phyloP scores from a whole-genome alignment of 2,797 vertebrate species.

The Chaunax sp. region DNA sequence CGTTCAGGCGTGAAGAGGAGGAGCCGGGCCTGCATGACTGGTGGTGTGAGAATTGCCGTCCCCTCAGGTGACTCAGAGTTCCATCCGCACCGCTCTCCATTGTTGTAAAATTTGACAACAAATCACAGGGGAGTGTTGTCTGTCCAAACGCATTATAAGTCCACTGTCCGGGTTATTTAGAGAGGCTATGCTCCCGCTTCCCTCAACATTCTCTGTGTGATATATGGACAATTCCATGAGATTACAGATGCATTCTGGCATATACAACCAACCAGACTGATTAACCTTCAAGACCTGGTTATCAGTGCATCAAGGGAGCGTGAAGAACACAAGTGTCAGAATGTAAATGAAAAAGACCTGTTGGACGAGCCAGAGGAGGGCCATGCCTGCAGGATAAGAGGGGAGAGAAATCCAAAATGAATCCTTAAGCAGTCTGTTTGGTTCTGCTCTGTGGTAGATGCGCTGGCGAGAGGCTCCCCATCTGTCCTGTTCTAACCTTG shows the following conservation, averaged over 20 bases:
- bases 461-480: conserved; percentile 67
- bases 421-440: conserved; percentile 70
- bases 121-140: conserved; percentile 73
- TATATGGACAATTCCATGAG: conserved; percentile 69
- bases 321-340: conserved; percentile 72
- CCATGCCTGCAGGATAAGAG: conserved; percentile 30
- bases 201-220: conserved; percentile 54
- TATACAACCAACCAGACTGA: conserved; percentile 63
- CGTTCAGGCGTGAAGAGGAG: conserved; percentile 76
- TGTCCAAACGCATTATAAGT: conserved; percentile 71
- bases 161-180: conserved; percentile 61
- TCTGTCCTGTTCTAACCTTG: conserved; percentile 80
- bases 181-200: conserved; percentile 43
- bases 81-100: conserved; percentile 40
- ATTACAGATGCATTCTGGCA: conserved; percentile 70
- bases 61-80: conserved; percentile 67
- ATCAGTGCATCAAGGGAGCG: conserved; percentile 51
- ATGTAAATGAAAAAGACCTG: conserved; percentile 55
- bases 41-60: conserved; percentile 60
- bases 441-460: conserved; percentile 58
- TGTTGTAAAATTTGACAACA: conserved; percentile 79
- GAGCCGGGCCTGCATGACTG: conserved; percentile 64
- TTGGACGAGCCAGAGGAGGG: conserved; percentile 44
- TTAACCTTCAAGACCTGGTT: conserved; percentile 70
- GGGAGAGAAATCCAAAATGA: conserved; percentile 63